phyloP scores from a whole-genome alignment of 2,113 vertebrate genomes.

The Carassius auratus region DNA sequence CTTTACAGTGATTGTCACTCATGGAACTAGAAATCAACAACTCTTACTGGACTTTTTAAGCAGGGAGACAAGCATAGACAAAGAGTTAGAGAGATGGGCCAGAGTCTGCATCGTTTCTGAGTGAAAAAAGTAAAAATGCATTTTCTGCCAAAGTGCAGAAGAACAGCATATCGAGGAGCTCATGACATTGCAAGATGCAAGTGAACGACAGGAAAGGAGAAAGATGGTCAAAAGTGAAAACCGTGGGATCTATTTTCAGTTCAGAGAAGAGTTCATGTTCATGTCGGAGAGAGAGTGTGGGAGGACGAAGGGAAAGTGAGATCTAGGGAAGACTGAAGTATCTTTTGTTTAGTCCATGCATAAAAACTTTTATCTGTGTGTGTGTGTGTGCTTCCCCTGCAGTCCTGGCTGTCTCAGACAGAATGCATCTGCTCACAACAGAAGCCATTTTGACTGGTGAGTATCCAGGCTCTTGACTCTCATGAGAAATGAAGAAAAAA shows the following conservation, averaged over 20 bases:
- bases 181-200: neutral
- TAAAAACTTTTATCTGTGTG: slow-evolving; percentile 35
- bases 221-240: neutral
- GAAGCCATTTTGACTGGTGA: slow-evolving; percentile 82
- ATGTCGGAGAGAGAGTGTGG: neutral
- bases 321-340: slow-evolving; percentile 13
- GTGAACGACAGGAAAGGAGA: neutral
- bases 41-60: neutral
- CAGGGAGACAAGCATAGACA: neutral
- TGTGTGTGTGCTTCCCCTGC: slow-evolving; percentile 44
- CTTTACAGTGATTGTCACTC: neutral
- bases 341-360: slow-evolving; percentile 5
- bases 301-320: neutral
- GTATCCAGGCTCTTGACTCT: slow-evolving; percentile 52
- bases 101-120: neutral
- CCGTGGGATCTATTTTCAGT: slow-evolving; percentile 10
- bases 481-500: slow-evolving; percentile 45
- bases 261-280: neutral
- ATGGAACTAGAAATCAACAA: neutral
- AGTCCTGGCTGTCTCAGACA: slow-evolving; percentile 78
- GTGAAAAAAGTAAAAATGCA: neutral
- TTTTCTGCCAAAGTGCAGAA: slow-evolving; percentile 4
- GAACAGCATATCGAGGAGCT: neutral
- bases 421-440: slow-evolving; percentile 74
- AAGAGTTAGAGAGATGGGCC: neutral